phyloP scores from a whole-genome alignment of 2,797 vertebrate genomes.

The Acanthurus lineatus region DNA sequence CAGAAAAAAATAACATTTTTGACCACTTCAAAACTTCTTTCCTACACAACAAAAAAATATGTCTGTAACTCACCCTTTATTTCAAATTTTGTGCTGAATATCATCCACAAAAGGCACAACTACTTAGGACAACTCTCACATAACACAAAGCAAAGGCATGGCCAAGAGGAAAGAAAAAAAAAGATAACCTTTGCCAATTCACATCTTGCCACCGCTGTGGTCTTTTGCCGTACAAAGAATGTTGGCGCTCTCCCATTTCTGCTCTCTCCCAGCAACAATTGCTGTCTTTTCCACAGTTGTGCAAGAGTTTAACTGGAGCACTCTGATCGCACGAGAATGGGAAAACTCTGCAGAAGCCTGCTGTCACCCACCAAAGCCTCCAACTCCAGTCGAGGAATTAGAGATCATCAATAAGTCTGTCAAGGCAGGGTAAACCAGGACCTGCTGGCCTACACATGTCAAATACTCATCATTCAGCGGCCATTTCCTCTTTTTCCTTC shows the following conservation, averaged over 20 bases:
- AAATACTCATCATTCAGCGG: not conserved
- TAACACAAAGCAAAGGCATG: conserved; percentile 41
- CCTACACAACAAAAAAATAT: conserved; percentile 49
- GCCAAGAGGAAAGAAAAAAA: conserved; percentile 44
- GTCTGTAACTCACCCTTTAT: conserved; percentile 49
- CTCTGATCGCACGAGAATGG: conserved; percentile 56
- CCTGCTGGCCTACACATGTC: conserved; percentile 25
- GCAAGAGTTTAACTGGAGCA: conserved; percentile 65
- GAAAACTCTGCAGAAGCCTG: conserved; percentile 52
- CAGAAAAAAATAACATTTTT: conserved; percentile 53
- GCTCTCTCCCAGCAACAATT: conserved; percentile 64
- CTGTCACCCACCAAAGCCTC: conserved; percentile 62
- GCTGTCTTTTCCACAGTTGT: conserved; percentile 69
- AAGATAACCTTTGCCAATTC: conserved; percentile 62
- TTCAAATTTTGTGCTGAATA: conserved; percentile 54
- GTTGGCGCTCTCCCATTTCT: conserved; percentile 55
- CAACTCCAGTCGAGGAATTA: conserved; percentile 51
- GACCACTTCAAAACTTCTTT: conserved; percentile 62
- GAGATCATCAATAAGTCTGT: conserved; percentile 48
- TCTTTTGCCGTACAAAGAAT: conserved; percentile 67
- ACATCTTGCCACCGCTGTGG: conserved; percentile 63
- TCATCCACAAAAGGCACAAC: conserved; percentile 52
- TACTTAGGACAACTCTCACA: conserved; percentile 46
- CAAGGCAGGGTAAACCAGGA: conserved; percentile 29
- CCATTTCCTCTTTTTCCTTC: conserved; percentile 11